Base-by-base conservation (phyloP, 1,140 invertebrate genomes). In the Bradysia coprophila region DNA sequence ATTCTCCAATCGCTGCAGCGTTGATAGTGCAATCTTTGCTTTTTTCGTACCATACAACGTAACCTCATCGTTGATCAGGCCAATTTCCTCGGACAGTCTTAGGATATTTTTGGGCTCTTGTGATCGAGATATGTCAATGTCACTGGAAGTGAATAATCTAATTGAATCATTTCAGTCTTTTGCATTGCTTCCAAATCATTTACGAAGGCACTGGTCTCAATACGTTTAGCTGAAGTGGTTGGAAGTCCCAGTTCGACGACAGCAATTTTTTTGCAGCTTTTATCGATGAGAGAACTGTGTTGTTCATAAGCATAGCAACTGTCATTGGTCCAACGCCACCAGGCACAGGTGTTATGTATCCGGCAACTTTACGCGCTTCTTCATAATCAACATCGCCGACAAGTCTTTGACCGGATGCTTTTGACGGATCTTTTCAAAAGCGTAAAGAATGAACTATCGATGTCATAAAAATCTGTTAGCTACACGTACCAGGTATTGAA, bases 311-410 rank as follows among this genome's bases (percentile, higher is more conserved):
- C 93, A 98, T 98, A 10, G 92, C 90, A 18, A 98, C 93, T 1
- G 93, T 97, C 89, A 98, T 95, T 8, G 93, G 93, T 0, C 94
- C 94, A 41, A 98, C 94, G 45, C 95, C 94, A 21, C 93, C 92
- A 10, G 95, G 95, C 16, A 99, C 95, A 2, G 95, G 95, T 20
- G 95, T 98, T 43, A 99, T 91, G 52, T 76, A 81, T 2, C 78
- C 76, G 8, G 92, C 91, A 38, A 87, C 74, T 45, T 76, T 63
- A 38, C 71, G 71, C 5, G 79, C 92, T 59, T 81, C 80, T 13
- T 70, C 68, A 65, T 79, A 98, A 37, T 78, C 81, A 13, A 98
- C 95, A 75, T 99, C 96, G 13, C 96, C 96, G 13, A 95, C 86
- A 10, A 99, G 57, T 41, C 84, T 70, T 49, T 81, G 78, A 2